These are phyloP conservation scores for Eugnorisma glareosa DNA, from an alignment of 2,888 invertebrate genomes.

Conservation along the genomic window DNA sequence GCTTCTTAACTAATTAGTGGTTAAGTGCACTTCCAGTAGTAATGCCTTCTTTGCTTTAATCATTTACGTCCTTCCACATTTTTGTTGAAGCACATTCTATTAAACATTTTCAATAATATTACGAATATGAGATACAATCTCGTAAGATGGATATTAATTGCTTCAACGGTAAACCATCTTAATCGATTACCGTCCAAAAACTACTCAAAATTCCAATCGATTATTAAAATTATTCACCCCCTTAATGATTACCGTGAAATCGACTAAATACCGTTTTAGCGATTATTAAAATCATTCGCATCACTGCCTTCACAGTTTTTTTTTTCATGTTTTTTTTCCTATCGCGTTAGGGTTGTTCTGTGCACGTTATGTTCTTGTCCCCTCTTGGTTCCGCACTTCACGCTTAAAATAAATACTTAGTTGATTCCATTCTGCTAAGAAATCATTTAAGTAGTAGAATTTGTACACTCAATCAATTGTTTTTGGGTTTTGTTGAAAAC, in stretches of 20 bases:
- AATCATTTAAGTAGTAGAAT: too few relatives aligned
- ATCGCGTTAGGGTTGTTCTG: too few relatives aligned
- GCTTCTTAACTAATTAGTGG: not conserved
- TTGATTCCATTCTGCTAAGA: too few relatives aligned
- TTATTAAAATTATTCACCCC: not conserved
- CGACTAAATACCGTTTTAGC: not conserved
- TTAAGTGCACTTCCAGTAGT: slow-evolving; percentile 7
- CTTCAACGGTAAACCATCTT: not conserved
- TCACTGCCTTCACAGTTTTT: slow-evolving; percentile 7
- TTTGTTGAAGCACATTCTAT: not conserved
- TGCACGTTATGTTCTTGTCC: slow-evolving; percentile 6
- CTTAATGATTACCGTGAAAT: not conserved
- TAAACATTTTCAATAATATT: not conserved
- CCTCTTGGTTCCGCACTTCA: slow-evolving; percentile 32
- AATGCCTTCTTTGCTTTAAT: too few relatives aligned
- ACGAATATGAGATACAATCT: too few relatives aligned
- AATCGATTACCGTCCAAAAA: not conserved
- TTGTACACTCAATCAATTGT: too few relatives aligned
- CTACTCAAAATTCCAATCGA: not conserved
- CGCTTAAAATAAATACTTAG: not conserved
- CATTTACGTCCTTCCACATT: not conserved
- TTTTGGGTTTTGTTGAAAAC: too few relatives aligned
- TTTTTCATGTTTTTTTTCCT: too few relatives aligned
- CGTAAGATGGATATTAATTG: too few relatives aligned
- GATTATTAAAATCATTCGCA: slow-evolving; percentile 12